Percentiles rank a stretch among this genome's conserved stretches.
Conservation (phyloP, 2,797 vertebrate genomes). For the Buceros bicornis region DNA sequence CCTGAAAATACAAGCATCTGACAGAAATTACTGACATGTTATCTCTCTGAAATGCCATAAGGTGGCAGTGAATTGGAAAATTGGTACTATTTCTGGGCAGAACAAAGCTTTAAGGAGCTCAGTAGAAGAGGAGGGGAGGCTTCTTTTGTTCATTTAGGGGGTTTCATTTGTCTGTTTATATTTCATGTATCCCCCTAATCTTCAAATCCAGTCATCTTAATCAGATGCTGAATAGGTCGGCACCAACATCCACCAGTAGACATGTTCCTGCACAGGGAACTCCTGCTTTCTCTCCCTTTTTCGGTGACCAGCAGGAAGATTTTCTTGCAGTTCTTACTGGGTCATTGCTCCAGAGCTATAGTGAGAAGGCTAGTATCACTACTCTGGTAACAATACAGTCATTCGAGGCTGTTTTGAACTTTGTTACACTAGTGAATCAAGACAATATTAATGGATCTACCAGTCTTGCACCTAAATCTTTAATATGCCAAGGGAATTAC, state of each 20-base stretch:
- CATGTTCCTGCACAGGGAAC: neutral
- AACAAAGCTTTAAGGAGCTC: conserved; percentile 23
- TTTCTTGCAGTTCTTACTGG: neutral
- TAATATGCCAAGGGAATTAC: conserved; percentile 1
- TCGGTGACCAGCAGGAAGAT: neutral
- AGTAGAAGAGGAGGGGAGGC: neutral
- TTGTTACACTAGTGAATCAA: neutral
- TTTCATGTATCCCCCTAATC: neutral
- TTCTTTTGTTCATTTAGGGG: neutral
- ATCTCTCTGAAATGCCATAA: conserved; percentile 60
- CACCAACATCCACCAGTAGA: neutral
- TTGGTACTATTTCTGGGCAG: neutral
- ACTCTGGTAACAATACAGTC: neutral
- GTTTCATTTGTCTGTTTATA: neutral
- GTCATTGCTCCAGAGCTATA: neutral
- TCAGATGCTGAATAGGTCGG: neutral
- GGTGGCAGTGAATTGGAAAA: conserved; percentile 67
- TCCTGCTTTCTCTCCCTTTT: neutral
- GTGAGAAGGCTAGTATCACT: neutral
- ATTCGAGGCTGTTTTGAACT: neutral
- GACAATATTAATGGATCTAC: neutral
- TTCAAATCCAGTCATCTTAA: neutral
- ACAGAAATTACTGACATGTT: conserved; percentile 22
- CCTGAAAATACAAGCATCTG: neutral
- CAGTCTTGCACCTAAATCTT: neutral